Percentiles rank a stretch among this genome's conserved stretches.
Evolutionary conservation across 2,113 vertebrate species (phyloP).

Genomic region (Eleginops maclovinus): DNA sequence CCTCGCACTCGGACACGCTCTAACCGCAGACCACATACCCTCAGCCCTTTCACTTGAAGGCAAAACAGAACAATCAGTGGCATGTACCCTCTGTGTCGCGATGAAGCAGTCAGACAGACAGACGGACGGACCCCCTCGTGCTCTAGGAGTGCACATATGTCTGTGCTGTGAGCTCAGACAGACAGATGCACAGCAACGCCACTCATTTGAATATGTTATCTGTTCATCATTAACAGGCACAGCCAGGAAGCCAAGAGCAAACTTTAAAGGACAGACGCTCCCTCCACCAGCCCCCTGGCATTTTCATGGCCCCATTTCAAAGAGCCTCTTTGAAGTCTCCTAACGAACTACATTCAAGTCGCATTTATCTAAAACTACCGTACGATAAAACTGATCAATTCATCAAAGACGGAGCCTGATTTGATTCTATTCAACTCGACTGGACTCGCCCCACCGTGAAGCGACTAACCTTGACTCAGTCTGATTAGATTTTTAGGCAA

Average conservation of each 20-base stretch:
- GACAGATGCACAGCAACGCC: slow-evolving; percentile 49
- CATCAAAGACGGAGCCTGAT: slow-evolving; percentile 51
- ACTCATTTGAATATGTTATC: slow-evolving; percentile 78
- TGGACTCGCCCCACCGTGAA: slow-evolving; percentile 19
- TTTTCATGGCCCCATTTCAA: slow-evolving; percentile 72
- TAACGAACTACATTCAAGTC: slow-evolving; percentile 48
- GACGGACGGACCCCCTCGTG: neutral
- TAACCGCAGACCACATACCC: slow-evolving; percentile 41
- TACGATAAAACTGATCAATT: slow-evolving; percentile 50
- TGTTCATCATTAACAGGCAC: slow-evolving; percentile 78
- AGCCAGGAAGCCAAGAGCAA: slow-evolving; percentile 68
- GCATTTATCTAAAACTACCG: slow-evolving; percentile 66
- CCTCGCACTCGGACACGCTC: slow-evolving; percentile 57
- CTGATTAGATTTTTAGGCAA: slow-evolving; percentile 39
- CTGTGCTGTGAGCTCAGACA: slow-evolving; percentile 20
- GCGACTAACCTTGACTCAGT: slow-evolving; percentile 53
- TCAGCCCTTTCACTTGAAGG: slow-evolving; percentile 34
- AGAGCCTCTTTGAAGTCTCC: slow-evolving; percentile 71
- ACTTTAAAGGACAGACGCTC: slow-evolving; percentile 70
- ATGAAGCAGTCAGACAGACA: slow-evolving; percentile 1
- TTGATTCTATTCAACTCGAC: slow-evolving; percentile 35
- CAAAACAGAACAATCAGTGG: slow-evolving; percentile 33
- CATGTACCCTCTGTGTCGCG: slow-evolving; percentile 9
- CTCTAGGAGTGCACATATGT: slow-evolving; percentile 19
- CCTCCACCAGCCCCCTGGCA: slow-evolving; percentile 63